Conservation (phyloP, 35 echinoderm and acorn worm species). For the Holothuria glaberrima region DNA sequence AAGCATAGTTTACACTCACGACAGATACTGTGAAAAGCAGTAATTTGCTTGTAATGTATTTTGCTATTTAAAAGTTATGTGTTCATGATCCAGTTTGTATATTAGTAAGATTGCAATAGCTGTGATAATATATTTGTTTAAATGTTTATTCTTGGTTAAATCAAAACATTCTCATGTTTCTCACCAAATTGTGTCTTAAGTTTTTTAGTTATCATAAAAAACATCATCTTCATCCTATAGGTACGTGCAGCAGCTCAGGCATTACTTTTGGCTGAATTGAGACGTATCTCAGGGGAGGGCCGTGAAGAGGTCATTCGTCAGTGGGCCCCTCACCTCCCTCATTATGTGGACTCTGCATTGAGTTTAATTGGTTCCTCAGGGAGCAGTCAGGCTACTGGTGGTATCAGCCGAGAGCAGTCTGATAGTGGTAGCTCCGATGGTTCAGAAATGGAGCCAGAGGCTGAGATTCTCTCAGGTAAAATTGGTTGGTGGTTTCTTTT, state of each 20-base stretch:
- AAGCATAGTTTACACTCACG: no score
- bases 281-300: slow-evolving; percentile 83
- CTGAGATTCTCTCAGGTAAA: slow-evolving; percentile 92
- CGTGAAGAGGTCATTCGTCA: slow-evolving; percentile 85
- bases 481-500: not conserved
- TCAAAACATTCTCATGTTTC: no score
- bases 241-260: slow-evolving; percentile 93
- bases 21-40: no score
- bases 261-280: slow-evolving; percentile 87
- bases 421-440: slow-evolving; percentile 75
- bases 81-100: no score
- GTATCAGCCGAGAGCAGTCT: not conserved
- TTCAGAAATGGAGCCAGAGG: slow-evolving; percentile 79
- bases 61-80: no score
- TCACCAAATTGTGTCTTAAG: no score
- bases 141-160: no score
- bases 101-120: no score
- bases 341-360: slow-evolving; percentile 90
- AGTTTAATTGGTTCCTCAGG: slow-evolving; percentile 64
- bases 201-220: no score
- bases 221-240: slow-evolving; percentile 46
- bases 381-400: slow-evolving; percentile 5
- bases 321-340: slow-evolving; percentile 93
- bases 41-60: no score
- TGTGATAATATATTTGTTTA: no score